Evolutionary conservation across 2,113 vertebrate genomes (phyloP).

Genomic region (Callorhinus ursinus): DNA sequence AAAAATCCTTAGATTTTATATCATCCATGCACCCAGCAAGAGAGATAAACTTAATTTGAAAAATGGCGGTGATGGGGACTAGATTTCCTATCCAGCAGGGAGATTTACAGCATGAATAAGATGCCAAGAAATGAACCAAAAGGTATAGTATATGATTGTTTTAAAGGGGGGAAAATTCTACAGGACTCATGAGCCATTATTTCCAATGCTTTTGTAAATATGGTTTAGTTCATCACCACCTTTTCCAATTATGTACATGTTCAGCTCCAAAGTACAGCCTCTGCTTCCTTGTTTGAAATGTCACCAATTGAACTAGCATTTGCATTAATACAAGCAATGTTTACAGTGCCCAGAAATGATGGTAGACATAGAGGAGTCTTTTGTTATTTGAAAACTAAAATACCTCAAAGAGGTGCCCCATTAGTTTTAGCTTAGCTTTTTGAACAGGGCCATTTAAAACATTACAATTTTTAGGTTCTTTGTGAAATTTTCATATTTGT

Average conservation of each 20-base stretch:
- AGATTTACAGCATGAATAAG: conserved; percentile 45
- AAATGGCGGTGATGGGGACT: conserved; percentile 38
- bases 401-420: neutral
- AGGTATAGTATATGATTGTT: neutral
- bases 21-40: neutral
- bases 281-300: conserved; percentile 66
- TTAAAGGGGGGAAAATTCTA: conserved; percentile 45
- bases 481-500: neutral
- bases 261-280: conserved; percentile 41
- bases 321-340: conserved; percentile 31
- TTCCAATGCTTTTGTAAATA: conserved; percentile 72
- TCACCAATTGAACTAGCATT: neutral
- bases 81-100: conserved; percentile 61
- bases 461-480: neutral
- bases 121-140: conserved; percentile 51
- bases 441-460: conserved; percentile 35
- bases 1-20: conserved; percentile 59
- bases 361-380: conserved; percentile 19
- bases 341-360: conserved; percentile 23
- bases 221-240: conserved; percentile 62
- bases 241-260: conserved; percentile 68
- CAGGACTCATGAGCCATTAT: conserved; percentile 53
- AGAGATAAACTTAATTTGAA: conserved; percentile 41
- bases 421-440: conserved; percentile 44
- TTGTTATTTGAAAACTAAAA: conserved; percentile 22